Evolutionary conservation across 2,888 invertebrate species (phyloP).

Genomic region (Resseliella maxima): DNA sequence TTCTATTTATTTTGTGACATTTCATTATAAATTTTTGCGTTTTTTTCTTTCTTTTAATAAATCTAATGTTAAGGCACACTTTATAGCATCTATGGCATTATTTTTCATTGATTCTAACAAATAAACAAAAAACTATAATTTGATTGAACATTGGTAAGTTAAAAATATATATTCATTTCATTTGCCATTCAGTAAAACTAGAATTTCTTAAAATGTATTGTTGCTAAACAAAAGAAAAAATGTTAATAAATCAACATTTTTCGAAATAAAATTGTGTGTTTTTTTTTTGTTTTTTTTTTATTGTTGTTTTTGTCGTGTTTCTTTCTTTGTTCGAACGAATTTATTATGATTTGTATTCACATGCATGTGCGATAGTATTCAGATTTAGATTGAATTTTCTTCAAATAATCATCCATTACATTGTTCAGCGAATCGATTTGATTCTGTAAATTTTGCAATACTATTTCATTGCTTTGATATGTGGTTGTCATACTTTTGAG

Average conservation of each 20-base stretch:
- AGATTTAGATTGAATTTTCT: slow-evolving; percentile 72
- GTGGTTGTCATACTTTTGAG: slow-evolving; percentile 74
- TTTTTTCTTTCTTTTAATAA: not conserved
- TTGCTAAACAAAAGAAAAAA: not conserved
- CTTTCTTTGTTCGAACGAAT: not conserved
- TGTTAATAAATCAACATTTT: slow-evolving; percentile 13
- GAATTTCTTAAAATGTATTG: not conserved
- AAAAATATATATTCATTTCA: not conserved
- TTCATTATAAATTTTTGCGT: not conserved
- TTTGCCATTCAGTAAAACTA: not conserved
- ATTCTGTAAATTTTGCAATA: slow-evolving; percentile 71
- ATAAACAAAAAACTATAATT: slow-evolving; percentile 24
- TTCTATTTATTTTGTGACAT: not conserved
- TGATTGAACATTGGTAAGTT: no score
- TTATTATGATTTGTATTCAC: not conserved
- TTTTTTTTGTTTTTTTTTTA: not conserved
- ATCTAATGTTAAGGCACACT: not conserved
- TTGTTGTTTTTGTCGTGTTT: not conserved
- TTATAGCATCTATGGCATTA: slow-evolving; percentile 37
- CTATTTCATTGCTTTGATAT: slow-evolving; percentile 72
- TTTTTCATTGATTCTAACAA: not conserved
- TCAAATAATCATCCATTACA: slow-evolving; percentile 74
- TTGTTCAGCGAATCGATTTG: slow-evolving; percentile 73
- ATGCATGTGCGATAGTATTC: slow-evolving; percentile 74
- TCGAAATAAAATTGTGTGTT: not conserved